phyloP scores from a whole-genome alignment of 2,797 vertebrate genomes.

The Gymnocypris eckloni region DNA sequence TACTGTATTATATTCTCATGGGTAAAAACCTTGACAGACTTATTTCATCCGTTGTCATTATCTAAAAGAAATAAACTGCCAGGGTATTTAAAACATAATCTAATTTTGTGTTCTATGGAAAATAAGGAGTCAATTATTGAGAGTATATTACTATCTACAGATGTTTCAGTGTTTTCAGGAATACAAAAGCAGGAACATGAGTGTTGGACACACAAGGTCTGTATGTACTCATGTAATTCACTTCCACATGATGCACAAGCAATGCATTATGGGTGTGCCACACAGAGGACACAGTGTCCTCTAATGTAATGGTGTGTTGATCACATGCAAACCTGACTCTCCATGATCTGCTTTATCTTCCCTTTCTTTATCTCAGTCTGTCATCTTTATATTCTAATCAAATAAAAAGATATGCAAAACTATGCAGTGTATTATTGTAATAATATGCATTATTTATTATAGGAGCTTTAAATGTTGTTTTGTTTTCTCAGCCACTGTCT shows the following conservation, averaged over 20 bases:
- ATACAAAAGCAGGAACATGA: background rate
- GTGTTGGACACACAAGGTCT: constrained; percentile 3
- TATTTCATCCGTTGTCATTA: background rate
- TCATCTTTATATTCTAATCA: constrained; percentile 3
- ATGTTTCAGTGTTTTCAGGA: background rate
- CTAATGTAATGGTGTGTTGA: constrained; percentile 54
- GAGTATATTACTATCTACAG: background rate
- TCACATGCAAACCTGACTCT: constrained; percentile 15
- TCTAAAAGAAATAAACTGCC: background rate
- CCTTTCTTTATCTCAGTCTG: constrained; percentile 11
- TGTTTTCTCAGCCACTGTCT: constrained; percentile 40
- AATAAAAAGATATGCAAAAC: background rate
- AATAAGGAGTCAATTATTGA: background rate
- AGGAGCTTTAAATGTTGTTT: background rate
- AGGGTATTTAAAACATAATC: background rate
- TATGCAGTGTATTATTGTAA: background rate
- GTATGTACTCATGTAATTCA: constrained; percentile 26
- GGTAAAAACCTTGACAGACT: background rate
- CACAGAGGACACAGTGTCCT: constrained; percentile 70
- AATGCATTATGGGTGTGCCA: constrained; percentile 51
- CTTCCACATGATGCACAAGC: constrained; percentile 15
- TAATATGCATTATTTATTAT: background rate
- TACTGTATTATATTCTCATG: background rate
- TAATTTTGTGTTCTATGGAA: background rate
- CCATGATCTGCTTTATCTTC: constrained; percentile 41